These are phyloP conservation scores for Galeopsomyia nigrocyanea DNA, from an alignment of 2,888 invertebrate species.

Conservation along the genomic window DNA sequence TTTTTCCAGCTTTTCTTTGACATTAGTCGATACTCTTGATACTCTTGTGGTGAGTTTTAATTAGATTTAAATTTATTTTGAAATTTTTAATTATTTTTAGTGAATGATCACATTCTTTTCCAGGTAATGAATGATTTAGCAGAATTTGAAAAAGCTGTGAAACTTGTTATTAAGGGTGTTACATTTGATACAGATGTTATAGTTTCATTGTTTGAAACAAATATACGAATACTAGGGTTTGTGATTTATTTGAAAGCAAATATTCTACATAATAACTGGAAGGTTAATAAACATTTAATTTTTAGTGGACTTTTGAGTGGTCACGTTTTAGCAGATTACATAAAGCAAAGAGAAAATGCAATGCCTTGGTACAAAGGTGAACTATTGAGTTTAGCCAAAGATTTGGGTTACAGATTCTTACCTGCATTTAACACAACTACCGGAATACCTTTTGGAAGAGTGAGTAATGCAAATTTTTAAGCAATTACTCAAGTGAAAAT, in stretches of 20 bases:
- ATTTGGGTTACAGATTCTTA: slow-evolving; percentile 90
- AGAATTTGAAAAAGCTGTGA: slow-evolving; percentile 94
- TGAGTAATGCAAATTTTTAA: slow-evolving; percentile 65
- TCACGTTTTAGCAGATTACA: slow-evolving; percentile 87
- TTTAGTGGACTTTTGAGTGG: slow-evolving; percentile 89
- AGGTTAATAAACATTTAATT: slow-evolving; percentile 14
- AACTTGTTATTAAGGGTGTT: slow-evolving; percentile 87
- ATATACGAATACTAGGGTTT: slow-evolving; percentile 97
- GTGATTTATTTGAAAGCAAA: slow-evolving; percentile 53
- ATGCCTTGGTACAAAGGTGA: slow-evolving; percentile 91
- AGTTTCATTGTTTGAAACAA: slow-evolving; percentile 98
- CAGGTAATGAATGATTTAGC: slow-evolving; percentile 89
- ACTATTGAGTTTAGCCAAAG: slow-evolving; percentile 89
- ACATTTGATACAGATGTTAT: slow-evolving; percentile 94
- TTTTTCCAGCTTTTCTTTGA: slow-evolving; percentile 91
- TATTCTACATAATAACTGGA: slow-evolving; percentile 12
- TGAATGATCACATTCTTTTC: slow-evolving; percentile 31
- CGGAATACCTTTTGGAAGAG: slow-evolving; percentile 96
- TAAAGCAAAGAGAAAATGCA: slow-evolving; percentile 81
- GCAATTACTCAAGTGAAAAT: slow-evolving; percentile 24
- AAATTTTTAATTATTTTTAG: slow-evolving; percentile 10
- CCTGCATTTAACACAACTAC: slow-evolving; percentile 99
- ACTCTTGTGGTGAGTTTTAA: slow-evolving; percentile 79
- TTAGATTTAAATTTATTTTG: not conserved
- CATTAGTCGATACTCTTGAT: slow-evolving; percentile 94